A percentile compares a stretch with the other conserved stretches of the same genome.
Conservation (phyloP, 2,888 invertebrate genomes). For the Lasiommata megera region DNA sequence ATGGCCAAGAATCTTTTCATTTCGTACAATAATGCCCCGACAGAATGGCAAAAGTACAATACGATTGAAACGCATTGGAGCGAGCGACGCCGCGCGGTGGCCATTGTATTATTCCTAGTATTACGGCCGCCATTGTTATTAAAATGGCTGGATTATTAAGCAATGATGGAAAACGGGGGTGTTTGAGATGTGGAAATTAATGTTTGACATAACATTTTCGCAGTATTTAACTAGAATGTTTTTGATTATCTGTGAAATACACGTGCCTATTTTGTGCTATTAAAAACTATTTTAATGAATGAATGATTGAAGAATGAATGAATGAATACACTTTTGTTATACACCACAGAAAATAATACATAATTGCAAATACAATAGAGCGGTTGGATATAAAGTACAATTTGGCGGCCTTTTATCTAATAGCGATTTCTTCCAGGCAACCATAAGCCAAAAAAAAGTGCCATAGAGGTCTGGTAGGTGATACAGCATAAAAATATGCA, state of each 20-base stretch:
- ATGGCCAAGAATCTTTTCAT: conserved; percentile 67
- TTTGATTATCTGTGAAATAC: neutral
- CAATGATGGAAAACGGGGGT: conserved; percentile 25
- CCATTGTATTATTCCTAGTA: conserved; percentile 50
- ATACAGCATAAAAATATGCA: too few relatives aligned
- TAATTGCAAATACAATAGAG: too few relatives aligned
- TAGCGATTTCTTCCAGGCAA: too few relatives aligned
- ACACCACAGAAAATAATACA: too few relatives aligned
- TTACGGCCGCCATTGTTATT: conserved; percentile 52
- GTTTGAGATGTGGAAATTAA: conserved; percentile 14
- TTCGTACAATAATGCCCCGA: conserved; percentile 54
- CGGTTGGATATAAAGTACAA: too few relatives aligned
- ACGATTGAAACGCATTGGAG: conserved; percentile 65
- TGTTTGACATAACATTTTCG: conserved; percentile 5
- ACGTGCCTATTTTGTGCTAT: too few relatives aligned
- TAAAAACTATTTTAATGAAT: too few relatives aligned
- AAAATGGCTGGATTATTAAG: conserved; percentile 42
- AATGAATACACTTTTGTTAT: too few relatives aligned
- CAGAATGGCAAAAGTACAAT: conserved; percentile 50
- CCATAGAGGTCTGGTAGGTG: too few relatives aligned
- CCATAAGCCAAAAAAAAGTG: too few relatives aligned
- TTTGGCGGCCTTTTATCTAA: too few relatives aligned
- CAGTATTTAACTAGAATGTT: neutral
- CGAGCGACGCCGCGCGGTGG: conserved; percentile 56
- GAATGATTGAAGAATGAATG: too few relatives aligned